Evolutionary conservation across 2,797 vertebrate genomes (phyloP).

Genomic region (Danio jaintianensis): DNA sequence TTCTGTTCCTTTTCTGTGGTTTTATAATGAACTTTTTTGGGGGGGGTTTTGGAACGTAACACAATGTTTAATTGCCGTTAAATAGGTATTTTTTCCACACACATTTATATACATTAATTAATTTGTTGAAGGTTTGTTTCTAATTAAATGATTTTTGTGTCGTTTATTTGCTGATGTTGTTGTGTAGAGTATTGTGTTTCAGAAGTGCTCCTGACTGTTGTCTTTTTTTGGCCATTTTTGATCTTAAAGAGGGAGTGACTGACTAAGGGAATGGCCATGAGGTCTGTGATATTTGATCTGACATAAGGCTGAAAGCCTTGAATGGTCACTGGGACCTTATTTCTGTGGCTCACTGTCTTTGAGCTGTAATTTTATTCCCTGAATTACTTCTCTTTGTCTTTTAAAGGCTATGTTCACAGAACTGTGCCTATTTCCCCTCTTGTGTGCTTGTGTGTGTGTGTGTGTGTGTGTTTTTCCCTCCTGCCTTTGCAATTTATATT

Average conservation of each 20-base stretch:
- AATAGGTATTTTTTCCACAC: too few species aligned
- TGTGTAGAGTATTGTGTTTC: background rate
- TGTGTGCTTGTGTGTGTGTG: too few species aligned
- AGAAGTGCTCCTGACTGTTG: background rate
- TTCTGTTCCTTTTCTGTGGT: background rate
- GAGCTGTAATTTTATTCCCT: conserved; percentile 28
- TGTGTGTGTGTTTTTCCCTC: background rate
- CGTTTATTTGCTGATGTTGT: background rate
- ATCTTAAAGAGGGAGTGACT: conserved; percentile 16
- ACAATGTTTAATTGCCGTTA: too few species aligned
- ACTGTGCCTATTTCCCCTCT: conserved; percentile 7
- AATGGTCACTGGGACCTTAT: conserved; percentile 8
- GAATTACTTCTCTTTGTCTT: conserved; percentile 33
- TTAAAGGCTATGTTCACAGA: conserved; percentile 15
- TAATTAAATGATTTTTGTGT: background rate
- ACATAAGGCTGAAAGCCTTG: conserved; percentile 41
- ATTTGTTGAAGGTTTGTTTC: background rate
- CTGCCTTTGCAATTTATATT: conserved; percentile 47
- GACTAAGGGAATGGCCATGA: conserved; percentile 34
- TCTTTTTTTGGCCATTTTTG: background rate
- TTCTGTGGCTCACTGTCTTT: conserved; percentile 19
- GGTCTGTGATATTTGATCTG: conserved; percentile 40
- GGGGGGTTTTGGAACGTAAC: too few species aligned
- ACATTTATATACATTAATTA: too few species aligned
- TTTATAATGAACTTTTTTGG: background rate